Conservation (phyloP, 2,113 vertebrate genomes). For the Phyllostomus hastatus region DNA sequence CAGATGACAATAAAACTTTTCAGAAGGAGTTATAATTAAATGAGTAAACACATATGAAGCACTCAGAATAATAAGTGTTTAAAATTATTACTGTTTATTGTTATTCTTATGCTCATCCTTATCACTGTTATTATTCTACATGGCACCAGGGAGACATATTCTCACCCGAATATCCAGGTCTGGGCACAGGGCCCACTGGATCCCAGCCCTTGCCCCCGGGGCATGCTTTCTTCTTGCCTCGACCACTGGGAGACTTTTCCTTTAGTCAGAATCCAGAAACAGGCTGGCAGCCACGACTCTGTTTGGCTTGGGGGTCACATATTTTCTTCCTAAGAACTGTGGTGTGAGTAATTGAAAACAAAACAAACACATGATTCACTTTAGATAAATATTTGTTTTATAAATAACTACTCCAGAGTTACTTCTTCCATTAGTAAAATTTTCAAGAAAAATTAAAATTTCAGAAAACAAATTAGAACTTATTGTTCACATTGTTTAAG, state of each 20-base stretch:
- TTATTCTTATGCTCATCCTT: background rate
- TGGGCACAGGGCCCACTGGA: background rate
- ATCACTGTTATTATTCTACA: background rate
- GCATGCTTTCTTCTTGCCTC: background rate
- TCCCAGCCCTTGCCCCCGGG: rapidly evolving
- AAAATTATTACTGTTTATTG: background rate
- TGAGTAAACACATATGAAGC: background rate
- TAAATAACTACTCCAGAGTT: background rate
- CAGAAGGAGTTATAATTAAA: background rate
- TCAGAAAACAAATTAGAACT: background rate
- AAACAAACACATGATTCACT: background rate
- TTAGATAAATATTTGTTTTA: background rate
- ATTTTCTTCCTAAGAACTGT: background rate
- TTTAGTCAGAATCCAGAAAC: background rate
- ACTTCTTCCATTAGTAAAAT: background rate
- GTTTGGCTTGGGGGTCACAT: background rate
- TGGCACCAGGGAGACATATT: background rate
- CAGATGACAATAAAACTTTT: background rate
- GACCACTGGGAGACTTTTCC: background rate
- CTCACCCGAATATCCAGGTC: background rate
- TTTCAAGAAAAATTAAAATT: background rate
- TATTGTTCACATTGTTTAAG: background rate
- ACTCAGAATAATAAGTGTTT: background rate
- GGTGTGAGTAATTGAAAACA: background rate
- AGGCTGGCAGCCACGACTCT: rapidly evolving